These are phyloP conservation scores for Leucania comma DNA, from an alignment of 2,888 invertebrate genomes.

Conservation along the genomic window DNA sequence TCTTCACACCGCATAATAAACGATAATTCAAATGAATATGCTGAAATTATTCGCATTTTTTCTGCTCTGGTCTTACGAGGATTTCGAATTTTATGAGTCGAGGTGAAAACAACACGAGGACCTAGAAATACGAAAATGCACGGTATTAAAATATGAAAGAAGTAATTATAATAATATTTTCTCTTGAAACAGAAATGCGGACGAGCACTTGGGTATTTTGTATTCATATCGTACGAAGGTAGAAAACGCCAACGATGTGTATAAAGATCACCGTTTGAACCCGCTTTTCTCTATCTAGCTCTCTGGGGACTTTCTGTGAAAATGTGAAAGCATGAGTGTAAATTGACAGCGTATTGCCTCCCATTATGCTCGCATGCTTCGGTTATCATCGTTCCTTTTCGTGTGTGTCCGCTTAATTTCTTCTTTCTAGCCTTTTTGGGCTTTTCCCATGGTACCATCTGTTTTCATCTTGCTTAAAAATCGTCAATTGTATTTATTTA, in stretches of 20 bases:
- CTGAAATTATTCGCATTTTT: constrained; percentile 47
- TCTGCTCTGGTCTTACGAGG: constrained; percentile 34
- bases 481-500: background rate
- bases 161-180: constrained; percentile 29
- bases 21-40: constrained; percentile 55
- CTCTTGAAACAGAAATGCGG: constrained; percentile 6
- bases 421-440: constrained; percentile 6
- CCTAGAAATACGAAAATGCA: constrained; percentile 12
- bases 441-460: background rate
- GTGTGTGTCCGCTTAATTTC: constrained; percentile 30
- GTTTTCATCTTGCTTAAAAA: background rate
- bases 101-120: constrained; percentile 16
- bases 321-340: constrained; percentile 43
- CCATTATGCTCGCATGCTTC: constrained; percentile 51
- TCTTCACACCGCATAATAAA: constrained; percentile 44
- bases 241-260: constrained; percentile 34
- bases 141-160: constrained; percentile 13
- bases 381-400: constrained; percentile 45
- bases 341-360: constrained; percentile 51
- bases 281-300: constrained; percentile 37
- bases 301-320: constrained; percentile 43
- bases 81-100: constrained; percentile 32
- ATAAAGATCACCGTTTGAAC: constrained; percentile 39
- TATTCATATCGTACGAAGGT: constrained; percentile 39
- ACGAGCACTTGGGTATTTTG: constrained; percentile 36